These are phyloP conservation scores for Cataglyphis altisquamis DNA, from an alignment of 2,888 invertebrate species.

Conservation along the genomic window DNA sequence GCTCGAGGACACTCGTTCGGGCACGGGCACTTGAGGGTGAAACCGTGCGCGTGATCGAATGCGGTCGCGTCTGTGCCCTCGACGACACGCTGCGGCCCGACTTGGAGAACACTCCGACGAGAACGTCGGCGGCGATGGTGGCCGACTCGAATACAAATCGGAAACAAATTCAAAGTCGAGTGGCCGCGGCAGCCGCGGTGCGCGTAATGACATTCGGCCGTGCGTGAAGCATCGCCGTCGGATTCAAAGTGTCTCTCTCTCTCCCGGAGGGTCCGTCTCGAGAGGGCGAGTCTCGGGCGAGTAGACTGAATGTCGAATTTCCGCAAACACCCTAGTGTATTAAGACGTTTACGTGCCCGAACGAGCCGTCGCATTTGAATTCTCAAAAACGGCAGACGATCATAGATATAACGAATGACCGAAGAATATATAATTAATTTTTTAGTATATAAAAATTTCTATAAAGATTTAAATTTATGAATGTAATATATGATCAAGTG, in stretches of 20 bases:
- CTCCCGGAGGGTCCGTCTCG: conserved; percentile 77
- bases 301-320: conserved; percentile 82
- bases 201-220: conserved; percentile 77
- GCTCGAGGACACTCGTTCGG: conserved; percentile 71
- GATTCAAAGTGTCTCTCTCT: conserved; percentile 77
- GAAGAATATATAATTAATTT: background rate
- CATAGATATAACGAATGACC: background rate
- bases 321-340: conserved; percentile 81
- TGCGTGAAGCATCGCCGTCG: conserved; percentile 79
- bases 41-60: conserved; percentile 84
- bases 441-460: background rate
- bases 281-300: conserved; percentile 65
- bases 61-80: conserved; percentile 70
- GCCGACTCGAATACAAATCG: conserved; percentile 78
- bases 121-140: conserved; percentile 4
- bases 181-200: conserved; percentile 58
- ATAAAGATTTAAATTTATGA: background rate
- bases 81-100: conserved; percentile 73
- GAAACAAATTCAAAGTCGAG: conserved; percentile 80
- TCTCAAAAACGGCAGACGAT: background rate
- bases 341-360: conserved; percentile 78
- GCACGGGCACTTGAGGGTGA: conserved; percentile 80
- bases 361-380: conserved; percentile 15
- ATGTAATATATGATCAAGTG: background rate
- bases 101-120: conserved; percentile 50